A percentile compares a stretch with the other conserved stretches of the same genome.
These are phyloP conservation scores for Rhagologus leucostigma DNA, from an alignment of 2,113 vertebrate genomes.

Conservation along the genomic window DNA sequence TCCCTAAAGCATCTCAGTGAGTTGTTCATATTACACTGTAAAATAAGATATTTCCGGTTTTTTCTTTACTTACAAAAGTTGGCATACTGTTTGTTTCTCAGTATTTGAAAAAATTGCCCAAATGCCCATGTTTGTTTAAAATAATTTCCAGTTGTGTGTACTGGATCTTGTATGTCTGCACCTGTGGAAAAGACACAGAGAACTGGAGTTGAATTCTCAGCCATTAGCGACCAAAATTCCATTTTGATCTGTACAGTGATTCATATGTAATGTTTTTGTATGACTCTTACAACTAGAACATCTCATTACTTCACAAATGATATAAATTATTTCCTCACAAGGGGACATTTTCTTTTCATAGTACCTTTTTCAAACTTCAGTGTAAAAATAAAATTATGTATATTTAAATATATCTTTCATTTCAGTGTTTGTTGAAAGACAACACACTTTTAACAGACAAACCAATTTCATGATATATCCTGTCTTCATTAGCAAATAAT, in stretches of 20 bases:
- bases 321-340: neutral
- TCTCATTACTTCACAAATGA: neutral
- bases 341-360: neutral
- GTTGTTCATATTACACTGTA: constrained; percentile 3
- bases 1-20: neutral
- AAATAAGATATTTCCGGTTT: constrained; percentile 2
- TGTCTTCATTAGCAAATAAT: neutral
- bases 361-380: neutral
- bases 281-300: neutral
- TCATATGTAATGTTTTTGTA: neutral
- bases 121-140: neutral
- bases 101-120: neutral
- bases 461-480: neutral
- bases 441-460: neutral
- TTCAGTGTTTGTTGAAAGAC: neutral
- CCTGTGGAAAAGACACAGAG: neutral
- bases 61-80: neutral
- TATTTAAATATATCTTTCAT: neutral
- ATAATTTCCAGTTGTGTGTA: neutral
- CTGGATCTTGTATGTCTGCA: neutral
- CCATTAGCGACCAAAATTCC: neutral
- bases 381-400: neutral
- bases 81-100: neutral
- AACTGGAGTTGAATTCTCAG: neutral
- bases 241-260: neutral